phyloP scores from a whole-genome alignment of 2,888 invertebrate genomes.

The Zhuqinia jingwanae region DNA sequence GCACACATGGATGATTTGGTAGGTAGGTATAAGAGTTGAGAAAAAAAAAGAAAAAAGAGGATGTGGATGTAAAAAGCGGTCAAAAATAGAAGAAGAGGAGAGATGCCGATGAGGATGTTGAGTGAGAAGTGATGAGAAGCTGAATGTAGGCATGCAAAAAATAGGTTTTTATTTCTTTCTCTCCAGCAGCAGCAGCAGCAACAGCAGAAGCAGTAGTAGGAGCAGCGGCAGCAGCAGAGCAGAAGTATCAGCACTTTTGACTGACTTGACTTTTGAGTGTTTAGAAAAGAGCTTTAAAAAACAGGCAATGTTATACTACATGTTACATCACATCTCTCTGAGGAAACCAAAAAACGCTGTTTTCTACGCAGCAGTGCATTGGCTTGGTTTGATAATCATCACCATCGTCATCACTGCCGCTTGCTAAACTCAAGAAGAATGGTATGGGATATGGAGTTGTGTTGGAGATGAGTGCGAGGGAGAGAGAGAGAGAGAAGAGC shows the following conservation, averaged over 20 bases:
- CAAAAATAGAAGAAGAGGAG: too few species aligned
- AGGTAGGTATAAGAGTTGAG: constrained; percentile 6
- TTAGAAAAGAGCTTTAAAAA: constrained; percentile 62
- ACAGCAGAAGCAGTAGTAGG: not conserved
- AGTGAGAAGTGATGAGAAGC: too few species aligned
- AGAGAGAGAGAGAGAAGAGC: constrained; percentile 47
- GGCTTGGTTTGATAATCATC: not conserved
- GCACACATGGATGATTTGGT: not conserved
- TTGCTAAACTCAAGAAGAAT: not conserved
- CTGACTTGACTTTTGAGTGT: constrained; percentile 43
- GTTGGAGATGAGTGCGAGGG: constrained; percentile 14
- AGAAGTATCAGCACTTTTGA: constrained; percentile 7
- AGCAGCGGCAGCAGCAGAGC: too few species aligned
- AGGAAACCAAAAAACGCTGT: not conserved
- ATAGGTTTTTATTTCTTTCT: constrained; percentile 7
- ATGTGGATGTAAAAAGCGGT: not conserved
- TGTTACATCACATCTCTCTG: not conserved
- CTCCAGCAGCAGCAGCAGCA: not conserved
- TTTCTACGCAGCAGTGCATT: too few species aligned
- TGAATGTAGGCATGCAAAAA: not conserved
- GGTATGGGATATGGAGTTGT: constrained; percentile 7
- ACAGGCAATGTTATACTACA: not conserved
- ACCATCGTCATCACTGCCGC: constrained; percentile 14
- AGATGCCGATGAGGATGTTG: too few species aligned
- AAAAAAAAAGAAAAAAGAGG: not conserved